Percentiles rank a stretch among this genome's conserved stretches.
Conservation (phyloP, 2,888 invertebrate genomes). For the Gortyna flavago region DNA sequence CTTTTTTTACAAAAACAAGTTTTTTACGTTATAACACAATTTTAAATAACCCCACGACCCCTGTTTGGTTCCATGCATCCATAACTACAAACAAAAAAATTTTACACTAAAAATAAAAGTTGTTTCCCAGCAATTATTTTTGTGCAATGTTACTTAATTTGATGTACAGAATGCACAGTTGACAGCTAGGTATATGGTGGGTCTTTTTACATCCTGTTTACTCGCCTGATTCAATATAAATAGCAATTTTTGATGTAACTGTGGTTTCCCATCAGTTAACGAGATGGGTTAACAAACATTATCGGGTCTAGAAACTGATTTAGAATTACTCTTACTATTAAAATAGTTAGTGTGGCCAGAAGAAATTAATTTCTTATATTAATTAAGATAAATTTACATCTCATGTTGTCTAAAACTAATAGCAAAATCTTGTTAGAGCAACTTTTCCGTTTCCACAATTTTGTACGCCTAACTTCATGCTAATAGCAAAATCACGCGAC, state of each 20-base stretch:
- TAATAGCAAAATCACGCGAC: slow-evolving; percentile 50
- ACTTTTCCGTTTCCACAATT: slow-evolving; percentile 15
- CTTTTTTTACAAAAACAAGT: too few relatives aligned
- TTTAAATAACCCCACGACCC: too few relatives aligned
- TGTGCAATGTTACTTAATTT: too few relatives aligned
- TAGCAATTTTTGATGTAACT: neutral
- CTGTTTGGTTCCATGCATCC: too few relatives aligned
- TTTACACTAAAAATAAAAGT: too few relatives aligned
- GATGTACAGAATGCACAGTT: too few relatives aligned
- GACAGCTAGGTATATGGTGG: too few relatives aligned
- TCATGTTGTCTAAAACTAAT: neutral
- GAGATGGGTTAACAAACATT: neutral
- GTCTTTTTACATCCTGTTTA: neutral
- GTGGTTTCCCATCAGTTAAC: neutral
- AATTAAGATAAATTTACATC: neutral
- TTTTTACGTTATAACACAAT: too few relatives aligned
- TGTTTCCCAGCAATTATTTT: too few relatives aligned
- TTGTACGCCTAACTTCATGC: slow-evolving; percentile 45
- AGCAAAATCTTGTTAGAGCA: neutral
- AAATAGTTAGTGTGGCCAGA: neutral
- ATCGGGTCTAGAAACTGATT: neutral
- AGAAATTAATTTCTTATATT: neutral
- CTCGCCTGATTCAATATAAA: neutral
- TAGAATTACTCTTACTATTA: neutral
- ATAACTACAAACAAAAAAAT: too few relatives aligned